Base-by-base conservation (phyloP, 2,888 invertebrate genomes). In the Mimas tiliae region DNA sequence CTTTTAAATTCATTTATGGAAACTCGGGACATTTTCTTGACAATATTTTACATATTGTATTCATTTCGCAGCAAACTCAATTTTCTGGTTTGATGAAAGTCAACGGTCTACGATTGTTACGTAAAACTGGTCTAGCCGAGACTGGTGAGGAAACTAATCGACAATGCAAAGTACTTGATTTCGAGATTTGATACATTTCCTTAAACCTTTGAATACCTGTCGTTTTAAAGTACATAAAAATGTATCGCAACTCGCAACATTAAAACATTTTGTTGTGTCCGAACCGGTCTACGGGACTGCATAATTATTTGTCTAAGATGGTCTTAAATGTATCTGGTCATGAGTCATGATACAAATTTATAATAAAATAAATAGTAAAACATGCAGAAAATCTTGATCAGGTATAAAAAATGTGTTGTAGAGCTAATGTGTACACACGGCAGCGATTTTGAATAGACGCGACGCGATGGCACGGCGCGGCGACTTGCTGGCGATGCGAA, bases 1-100 rank as follows among this genome's bases (percentile, higher is more conserved):
- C 27, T 47, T 69, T 69, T 70, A 48, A 19, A 16, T 55, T 33
- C 53, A 42, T 27, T 42, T 38, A 9, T 38, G 42, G 27, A 14
- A 63, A 14, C 47, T 19, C 34, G 27, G 52, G 52, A 16, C 38
- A 58, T 38, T 38, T 19, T 53, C 53, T 53, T 42, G 58, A 38
- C 58, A 53, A 53, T 33, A n/a, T 53, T 42, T 21, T 19, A 38
- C 42, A 21, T 38, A 38, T 16, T 48, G 16, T n/a, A 7, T 38
- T 9, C 9, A 9, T 16, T 19, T 42, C 38, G 58, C 12, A 19
- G 19, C 19, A 38, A 16, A 58, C 2, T 38, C 33, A 27, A 55
- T 42, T 9, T 34, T n/a, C 53, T 58, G 38, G 58, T 58, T 42
- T 58, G 16, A 19, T 58, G 12, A 58, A 16, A 42, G 58, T 42